Base-by-base conservation (phyloP, 2,888 invertebrate genomes). In the Trissolcus japonicus region DNA sequence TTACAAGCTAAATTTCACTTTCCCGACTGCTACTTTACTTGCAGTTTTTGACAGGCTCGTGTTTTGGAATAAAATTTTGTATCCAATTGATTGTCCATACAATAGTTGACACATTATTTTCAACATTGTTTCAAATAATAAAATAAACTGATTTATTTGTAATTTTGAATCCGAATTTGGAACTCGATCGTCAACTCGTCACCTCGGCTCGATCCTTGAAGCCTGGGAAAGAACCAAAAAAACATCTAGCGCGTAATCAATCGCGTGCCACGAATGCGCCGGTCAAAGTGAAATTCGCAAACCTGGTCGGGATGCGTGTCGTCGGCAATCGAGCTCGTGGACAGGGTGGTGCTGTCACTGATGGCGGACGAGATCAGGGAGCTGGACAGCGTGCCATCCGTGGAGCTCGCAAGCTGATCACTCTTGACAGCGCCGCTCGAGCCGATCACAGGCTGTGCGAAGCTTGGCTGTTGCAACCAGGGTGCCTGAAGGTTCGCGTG, bases 301-400 rank as follows among this genome's bases (percentile, higher is more conserved):
- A 89, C 89, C 89, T 89, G 89, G 77, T 88, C 88, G 82, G 85
- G 87, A 73, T 88, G 87, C 65, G 82, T 83, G 75, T 88, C 88
- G 80, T 86, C 86, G 78, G 83, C 80, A 79, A 85, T 82, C 75
- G 86, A 86, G 80, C 87, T 84, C 82, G 84, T 85, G 25, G 87
- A 86, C 81, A 73, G 48, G 13, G 84, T 81, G 55, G 83, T 85
- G 80, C 84, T 83, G 80, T 87, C 88, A 40, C 72, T 76, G 71
- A 76, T 68, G 60, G 74, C 76, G 50, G 79, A 78, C n/a, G 78
- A 78, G 25, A 76, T 73, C 60, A 72, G 78, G 35, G 86, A 84
- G 51, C 86, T 82, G 66, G 86, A 84, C 59, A 86, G 80, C 16
- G 84, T 82, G 76, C 83, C 84, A 48, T 87, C 86, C 41, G 81